Evolutionary conservation across 2,888 invertebrate genomes (phyloP).

Genomic region (Microplitis manilae): DNA sequence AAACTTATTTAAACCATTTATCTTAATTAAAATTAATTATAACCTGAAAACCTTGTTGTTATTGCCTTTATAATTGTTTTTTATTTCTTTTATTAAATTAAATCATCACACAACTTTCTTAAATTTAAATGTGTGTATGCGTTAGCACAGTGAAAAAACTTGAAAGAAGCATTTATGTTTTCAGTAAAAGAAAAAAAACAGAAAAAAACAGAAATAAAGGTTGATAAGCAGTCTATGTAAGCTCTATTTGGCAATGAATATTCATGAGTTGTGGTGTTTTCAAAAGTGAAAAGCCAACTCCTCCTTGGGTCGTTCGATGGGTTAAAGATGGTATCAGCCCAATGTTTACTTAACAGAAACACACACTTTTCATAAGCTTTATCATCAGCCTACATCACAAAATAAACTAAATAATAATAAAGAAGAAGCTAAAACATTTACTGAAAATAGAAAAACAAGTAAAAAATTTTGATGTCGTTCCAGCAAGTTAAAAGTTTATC

Average conservation of each 20-base stretch:
- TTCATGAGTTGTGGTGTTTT: slow-evolving; percentile 21
- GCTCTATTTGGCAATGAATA: slow-evolving; percentile 7
- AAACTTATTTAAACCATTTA: background rate
- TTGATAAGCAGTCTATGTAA: background rate
- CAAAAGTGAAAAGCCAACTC: background rate
- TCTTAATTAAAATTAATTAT: background rate
- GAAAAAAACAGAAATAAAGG: background rate
- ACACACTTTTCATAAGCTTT: slow-evolving; percentile 29
- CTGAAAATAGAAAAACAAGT: background rate
- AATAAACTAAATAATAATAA: background rate
- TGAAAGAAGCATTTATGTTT: background rate
- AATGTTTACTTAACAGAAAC: slow-evolving; percentile 13
- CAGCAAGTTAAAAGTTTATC: background rate
- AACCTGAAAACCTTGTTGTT: background rate
- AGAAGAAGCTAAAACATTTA: background rate
- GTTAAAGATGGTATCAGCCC: slow-evolving; percentile 45
- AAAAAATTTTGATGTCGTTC: slow-evolving; percentile 4
- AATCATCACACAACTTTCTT: no score
- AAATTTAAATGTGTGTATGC: no score
- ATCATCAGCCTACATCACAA: slow-evolving; percentile 18
- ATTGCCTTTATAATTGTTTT: background rate
- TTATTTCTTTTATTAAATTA: no score
- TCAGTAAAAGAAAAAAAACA: background rate
- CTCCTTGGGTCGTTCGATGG: slow-evolving; percentile 40
- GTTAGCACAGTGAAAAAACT: background rate